Base-by-base conservation (phyloP, 1,140 invertebrate genomes). In the Radopholus similis region DNA sequence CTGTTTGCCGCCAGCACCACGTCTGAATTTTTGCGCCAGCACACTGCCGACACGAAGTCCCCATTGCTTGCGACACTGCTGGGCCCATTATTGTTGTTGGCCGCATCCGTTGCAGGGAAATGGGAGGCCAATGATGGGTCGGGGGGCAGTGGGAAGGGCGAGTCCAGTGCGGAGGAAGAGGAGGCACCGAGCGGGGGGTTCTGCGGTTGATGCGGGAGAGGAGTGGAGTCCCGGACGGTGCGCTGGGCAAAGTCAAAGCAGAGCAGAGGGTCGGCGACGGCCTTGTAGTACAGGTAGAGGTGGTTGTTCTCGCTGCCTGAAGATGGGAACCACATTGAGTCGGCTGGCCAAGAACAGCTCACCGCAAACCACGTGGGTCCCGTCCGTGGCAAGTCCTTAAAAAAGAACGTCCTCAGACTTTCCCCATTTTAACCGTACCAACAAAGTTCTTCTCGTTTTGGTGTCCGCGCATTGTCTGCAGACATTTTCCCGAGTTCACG, bases 371-470 rank as follows among this genome's bases (percentile, higher is more conserved):
- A 97, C 88, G 83, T 93, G 95, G 81, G 93, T 90, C 2, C 92
- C 92, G 85, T 95, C 91, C 0, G 92, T 94, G 0, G 92, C 91
- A n/a, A 97, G 83, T 0, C 47, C 47, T 51, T 51, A 15, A 28
- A 51, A 26, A 28, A 51, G 9, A 13, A 11, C 9, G 13, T 51
- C 26, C 26, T 47, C 26, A 47, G 15, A 51, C 13, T 51, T 2
- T 51, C 30, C 30, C 1, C 13, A 26, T 51, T 51, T 51, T 51
- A 26, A n/a, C n/a, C 35, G 26, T 62, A 23, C 93, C 93, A 9
- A 97, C 92, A 86, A 96, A 97, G 83, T 95, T 95, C 82, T 95
- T 96, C 83, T 96, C 93, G 84, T 97, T 97, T 1, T 90, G 87
- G 84, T 97, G 93, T 1, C 91, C 92, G n/a, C 89, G 88, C 84